A percentile compares a stretch with the other conserved stretches of the same genome.
phyloP scores from a whole-genome alignment of 2,888 invertebrate genomes.

The Phytoseiulus persimilis region DNA sequence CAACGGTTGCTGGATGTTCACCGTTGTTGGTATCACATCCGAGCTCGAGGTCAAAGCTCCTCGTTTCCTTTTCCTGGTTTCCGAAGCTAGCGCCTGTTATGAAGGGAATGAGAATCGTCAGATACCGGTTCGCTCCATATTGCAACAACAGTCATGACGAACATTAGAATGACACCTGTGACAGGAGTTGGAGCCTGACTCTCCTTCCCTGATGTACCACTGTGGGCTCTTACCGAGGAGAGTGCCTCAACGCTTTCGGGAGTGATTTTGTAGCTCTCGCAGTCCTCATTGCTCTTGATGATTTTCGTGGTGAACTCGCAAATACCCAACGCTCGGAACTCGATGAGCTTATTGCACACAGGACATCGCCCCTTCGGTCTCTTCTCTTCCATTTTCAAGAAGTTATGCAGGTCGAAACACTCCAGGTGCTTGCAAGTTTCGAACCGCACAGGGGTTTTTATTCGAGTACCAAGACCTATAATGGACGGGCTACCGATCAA shows the following conservation, averaged over 20 bases:
- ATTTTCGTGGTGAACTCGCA: background rate
- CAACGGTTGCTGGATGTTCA: background rate
- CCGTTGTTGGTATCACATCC: background rate
- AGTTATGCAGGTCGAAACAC: conserved; percentile 20
- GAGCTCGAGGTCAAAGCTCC: background rate
- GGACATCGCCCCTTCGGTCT: conserved; percentile 30
- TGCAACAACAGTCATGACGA: too few species aligned
- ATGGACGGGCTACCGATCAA: background rate
- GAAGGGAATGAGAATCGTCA: background rate
- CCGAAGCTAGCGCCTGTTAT: background rate
- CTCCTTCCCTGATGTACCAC: too few species aligned
- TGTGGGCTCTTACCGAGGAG: background rate
- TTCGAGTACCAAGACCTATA: background rate
- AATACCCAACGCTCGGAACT: background rate
- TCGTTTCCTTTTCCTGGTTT: background rate
- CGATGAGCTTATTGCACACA: conserved; percentile 6
- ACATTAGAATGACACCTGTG: too few species aligned
- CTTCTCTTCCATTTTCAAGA: conserved; percentile 9
- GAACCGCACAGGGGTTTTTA: conserved; percentile 8
- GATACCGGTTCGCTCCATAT: too few species aligned
- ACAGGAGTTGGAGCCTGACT: too few species aligned
- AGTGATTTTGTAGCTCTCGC: conserved; percentile 8
- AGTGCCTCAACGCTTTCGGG: background rate
- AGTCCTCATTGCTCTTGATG: background rate
- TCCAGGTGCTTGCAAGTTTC: conserved; percentile 13